A percentile compares a stretch with the other conserved stretches of the same genome.
Conservation (phyloP, 2,797 vertebrate species). For the Takifugu rubripes region DNA sequence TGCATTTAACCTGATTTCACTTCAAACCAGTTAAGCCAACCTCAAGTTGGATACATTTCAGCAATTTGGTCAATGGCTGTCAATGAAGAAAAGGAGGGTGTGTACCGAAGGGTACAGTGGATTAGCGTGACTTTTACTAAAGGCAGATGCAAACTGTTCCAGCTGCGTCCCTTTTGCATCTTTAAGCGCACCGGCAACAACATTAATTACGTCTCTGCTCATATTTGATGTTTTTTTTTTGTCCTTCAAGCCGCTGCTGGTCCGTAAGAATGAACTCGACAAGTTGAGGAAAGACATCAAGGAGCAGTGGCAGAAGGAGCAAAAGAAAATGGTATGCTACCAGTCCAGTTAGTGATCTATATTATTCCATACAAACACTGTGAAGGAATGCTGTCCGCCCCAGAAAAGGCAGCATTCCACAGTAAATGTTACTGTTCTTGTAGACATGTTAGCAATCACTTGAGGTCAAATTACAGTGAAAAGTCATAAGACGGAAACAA, state of each 20-base stretch:
- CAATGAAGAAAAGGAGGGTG: not conserved
- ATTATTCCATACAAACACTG: not conserved
- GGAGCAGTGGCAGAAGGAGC: constrained; percentile 96
- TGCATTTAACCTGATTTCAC: not conserved
- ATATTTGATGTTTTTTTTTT: not conserved
- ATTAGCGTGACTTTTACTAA: not conserved
- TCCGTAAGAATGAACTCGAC: constrained; percentile 92
- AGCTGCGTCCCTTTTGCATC: not conserved
- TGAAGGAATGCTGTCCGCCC: not conserved
- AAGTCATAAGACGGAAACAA: not conserved
- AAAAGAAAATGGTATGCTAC: constrained; percentile 94
- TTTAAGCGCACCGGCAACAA: no score
- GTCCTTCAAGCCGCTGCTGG: constrained; percentile 83
- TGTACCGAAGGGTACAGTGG: not conserved
- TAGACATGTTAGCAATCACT: constrained; percentile 4
- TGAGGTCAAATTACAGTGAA: not conserved
- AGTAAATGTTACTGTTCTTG: constrained; percentile 6
- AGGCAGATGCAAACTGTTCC: no score
- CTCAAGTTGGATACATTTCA: not conserved
- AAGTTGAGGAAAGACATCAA: constrained; percentile 95
- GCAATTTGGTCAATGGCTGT: not conserved
- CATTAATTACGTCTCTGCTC: no score
- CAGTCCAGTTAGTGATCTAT: constrained; percentile 12
- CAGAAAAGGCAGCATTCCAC: constrained; percentile 14
- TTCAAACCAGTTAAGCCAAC: not conserved